Conservation (phyloP, 2,797 vertebrate species). For the Clarias pachynema region DNA sequence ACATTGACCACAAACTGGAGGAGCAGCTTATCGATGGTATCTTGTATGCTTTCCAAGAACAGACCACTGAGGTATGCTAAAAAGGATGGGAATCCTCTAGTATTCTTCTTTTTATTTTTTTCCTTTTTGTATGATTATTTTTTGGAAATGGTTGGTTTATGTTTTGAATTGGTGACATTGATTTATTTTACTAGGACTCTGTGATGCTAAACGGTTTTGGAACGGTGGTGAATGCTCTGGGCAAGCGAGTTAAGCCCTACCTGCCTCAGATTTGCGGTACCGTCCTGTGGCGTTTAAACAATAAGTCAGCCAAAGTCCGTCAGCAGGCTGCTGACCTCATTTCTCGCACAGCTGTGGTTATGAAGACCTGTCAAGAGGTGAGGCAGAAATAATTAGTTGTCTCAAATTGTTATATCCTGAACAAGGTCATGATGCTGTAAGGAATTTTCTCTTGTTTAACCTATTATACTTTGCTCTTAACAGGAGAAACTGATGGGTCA, state of each 20-base stretch:
- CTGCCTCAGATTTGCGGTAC: constrained; percentile 99
- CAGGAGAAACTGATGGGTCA: constrained; percentile 99
- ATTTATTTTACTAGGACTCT: constrained; percentile 81
- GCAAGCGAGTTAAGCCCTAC: constrained; percentile 97
- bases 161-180: not conserved
- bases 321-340: constrained; percentile 98
- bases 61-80: constrained; percentile 91
- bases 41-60: constrained; percentile 97
- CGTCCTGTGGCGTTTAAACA: constrained; percentile 98
- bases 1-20: constrained; percentile 98
- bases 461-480: not conserved
- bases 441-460: not conserved
- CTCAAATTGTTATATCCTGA: not conserved
- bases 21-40: constrained; percentile 98
- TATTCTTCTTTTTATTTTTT: not conserved
- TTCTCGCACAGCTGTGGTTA: constrained; percentile 97
- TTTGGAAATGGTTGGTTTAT: not conserved
- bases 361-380: constrained; percentile 99
- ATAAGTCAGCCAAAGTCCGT: constrained; percentile 97
- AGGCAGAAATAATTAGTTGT: not conserved
- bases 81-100: not conserved
- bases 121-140: not conserved
- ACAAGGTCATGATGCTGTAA: not conserved
- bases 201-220: constrained; percentile 99
- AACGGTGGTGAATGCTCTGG: constrained; percentile 97